Conservation (phyloP, 2,888 invertebrate species). For the Gortyna flavago region DNA sequence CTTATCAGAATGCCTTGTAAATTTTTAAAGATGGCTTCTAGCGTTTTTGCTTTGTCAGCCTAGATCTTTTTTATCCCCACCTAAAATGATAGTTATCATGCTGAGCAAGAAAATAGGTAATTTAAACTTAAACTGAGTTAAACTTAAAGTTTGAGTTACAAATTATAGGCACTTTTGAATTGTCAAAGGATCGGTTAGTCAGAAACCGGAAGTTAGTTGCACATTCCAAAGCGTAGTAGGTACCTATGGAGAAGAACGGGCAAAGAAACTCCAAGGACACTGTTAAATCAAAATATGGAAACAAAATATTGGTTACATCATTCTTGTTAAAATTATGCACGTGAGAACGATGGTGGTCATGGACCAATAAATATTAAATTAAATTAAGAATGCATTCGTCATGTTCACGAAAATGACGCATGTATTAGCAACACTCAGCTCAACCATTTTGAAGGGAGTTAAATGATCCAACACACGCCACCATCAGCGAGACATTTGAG, state of each 20-base stretch:
- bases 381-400: not conserved
- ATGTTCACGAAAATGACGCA: too few species aligned
- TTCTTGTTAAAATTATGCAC: not conserved
- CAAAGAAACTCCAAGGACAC: not conserved
- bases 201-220: not conserved
- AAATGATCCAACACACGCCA: not conserved
- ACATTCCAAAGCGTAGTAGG: not conserved
- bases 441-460: not conserved
- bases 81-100: not conserved
- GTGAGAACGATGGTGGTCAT: not conserved
- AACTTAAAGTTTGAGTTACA: not conserved
- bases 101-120: not conserved
- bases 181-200: not conserved
- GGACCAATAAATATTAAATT: not conserved
- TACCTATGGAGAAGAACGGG: not conserved
- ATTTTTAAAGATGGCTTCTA: conserved; percentile 12
- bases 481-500: not conserved
- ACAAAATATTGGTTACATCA: not conserved
- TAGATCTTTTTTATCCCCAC: not conserved
- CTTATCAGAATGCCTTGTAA: not conserved
- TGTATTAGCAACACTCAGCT: not conserved
- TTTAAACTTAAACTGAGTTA: not conserved
- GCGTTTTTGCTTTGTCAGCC: not conserved
- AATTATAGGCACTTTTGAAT: not conserved
- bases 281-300: not conserved